Base-by-base conservation (phyloP, 2,113 vertebrate species). In the Solenodon paradoxus region DNA sequence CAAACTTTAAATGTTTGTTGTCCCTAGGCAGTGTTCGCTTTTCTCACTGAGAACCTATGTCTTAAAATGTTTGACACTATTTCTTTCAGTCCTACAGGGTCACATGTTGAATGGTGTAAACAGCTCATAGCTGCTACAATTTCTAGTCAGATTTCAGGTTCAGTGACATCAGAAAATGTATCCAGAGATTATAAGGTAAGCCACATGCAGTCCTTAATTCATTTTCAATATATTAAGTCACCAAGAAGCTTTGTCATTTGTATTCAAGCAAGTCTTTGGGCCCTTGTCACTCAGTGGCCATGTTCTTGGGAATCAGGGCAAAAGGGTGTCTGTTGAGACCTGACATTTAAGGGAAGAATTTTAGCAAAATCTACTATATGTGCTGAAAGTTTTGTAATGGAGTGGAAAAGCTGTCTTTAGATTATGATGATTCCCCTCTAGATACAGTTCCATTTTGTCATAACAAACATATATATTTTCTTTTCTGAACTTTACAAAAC, bases 61-160 rank as follows among this genome's bases (percentile, higher is more conserved):
- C 74, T 88, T 85, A 32, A 95, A 93, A 78, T 87, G 24, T 92
- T 96, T 88, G n/a, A 94, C 61, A 64, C 24, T 97, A 26, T 98
- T 57, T 97, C 94, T 97, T 98, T 90, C 98, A 99, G 99, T 98
- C 99, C 99, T 2, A 98, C 99, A 97, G 99, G 99, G 90, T 99
- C 99, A 55, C 99, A 99, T 77, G 99, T 99, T 94, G 99, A 99
- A 94, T 99, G 99, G 99, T 99, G 99, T 97, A 99, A 99, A 98
- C 99, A 99, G 98, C 98, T 99, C 71, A 99, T 99, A n/a, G 99
- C 99, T 88, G 99, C 99, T 89, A 99, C 99, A 90, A 99, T 99
- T 98, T 99, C 99, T 96, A 99, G 99, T 98, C 99, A 99, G 98
- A 99, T 99, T 97, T 99, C 99, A 68, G 98, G 98, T 35, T 77